Percentiles rank a stretch among this genome's conserved stretches.
phyloP scores from a whole-genome alignment of 2,113 vertebrate species.

The Nesogale talazaci region DNA sequence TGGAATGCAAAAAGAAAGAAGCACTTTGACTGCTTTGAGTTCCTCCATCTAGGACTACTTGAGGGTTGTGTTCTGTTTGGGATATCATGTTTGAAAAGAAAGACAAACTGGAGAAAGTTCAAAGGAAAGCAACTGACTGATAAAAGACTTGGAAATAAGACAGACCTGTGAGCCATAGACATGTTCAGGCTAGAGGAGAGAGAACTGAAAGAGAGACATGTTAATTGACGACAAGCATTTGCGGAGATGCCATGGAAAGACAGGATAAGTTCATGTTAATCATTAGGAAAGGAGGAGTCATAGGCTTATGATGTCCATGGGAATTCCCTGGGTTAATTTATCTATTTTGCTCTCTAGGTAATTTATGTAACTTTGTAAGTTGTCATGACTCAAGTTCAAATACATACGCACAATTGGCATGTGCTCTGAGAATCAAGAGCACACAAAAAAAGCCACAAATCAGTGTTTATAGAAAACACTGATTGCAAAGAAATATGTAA shows the following conservation, averaged over 20 bases:
- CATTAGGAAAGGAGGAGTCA: slow-evolving; percentile 47
- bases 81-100: slow-evolving; percentile 65
- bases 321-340: slow-evolving; percentile 39
- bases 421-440: slow-evolving; percentile 50
- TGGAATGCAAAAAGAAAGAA: slow-evolving; percentile 54
- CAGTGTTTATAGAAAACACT: slow-evolving; percentile 47
- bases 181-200: slow-evolving; percentile 49
- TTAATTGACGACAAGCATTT: slow-evolving; percentile 52
- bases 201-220: slow-evolving; percentile 49
- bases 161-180: slow-evolving; percentile 63
- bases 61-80: slow-evolving; percentile 51
- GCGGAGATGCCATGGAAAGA: not conserved
- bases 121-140: slow-evolving; percentile 71
- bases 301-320: not conserved
- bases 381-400: slow-evolving; percentile 70
- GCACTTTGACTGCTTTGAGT: slow-evolving; percentile 40
- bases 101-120: slow-evolving; percentile 74
- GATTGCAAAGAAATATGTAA: slow-evolving; percentile 58
- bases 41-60: slow-evolving; percentile 3
- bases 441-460: slow-evolving; percentile 64
- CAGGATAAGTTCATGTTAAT: slow-evolving; percentile 1
- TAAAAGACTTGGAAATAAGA: slow-evolving; percentile 76
- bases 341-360: slow-evolving; percentile 39
- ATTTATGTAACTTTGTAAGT: slow-evolving; percentile 62
- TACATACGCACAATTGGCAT: slow-evolving; percentile 53